Evolutionary conservation across 2,113 vertebrate species (phyloP).

Genomic region (Nycticebus coucang): DNA sequence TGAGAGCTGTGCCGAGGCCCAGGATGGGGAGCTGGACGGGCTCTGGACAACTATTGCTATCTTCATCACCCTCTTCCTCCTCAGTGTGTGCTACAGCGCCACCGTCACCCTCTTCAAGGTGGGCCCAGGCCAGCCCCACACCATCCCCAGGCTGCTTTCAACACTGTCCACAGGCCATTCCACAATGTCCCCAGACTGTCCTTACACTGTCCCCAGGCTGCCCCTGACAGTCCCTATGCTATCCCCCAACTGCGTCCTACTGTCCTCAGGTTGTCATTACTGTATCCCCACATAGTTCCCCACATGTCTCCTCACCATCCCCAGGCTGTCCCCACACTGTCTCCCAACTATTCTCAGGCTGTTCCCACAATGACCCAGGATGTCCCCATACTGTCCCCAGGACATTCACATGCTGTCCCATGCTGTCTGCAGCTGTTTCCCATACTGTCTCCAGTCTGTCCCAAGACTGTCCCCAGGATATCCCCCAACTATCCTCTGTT

Average conservation of each 20-base stretch:
- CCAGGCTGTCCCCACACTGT: fast-evolving
- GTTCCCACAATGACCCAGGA: fast-evolving
- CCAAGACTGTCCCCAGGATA: neutral
- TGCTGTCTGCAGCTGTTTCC: fast-evolving
- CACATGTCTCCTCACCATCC: too few relatives aligned
- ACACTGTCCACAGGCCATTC: too few relatives aligned
- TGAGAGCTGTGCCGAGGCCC: conserved; percentile 25
- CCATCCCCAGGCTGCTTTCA: neutral
- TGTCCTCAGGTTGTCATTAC: too few relatives aligned
- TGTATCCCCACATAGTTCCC: neutral
- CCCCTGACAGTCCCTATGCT: too few relatives aligned
- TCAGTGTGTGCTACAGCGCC: conserved; percentile 81
- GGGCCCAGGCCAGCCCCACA: neutral
- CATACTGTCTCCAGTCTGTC: fast-evolving
- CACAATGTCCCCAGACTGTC: too few relatives aligned
- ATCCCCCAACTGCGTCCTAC: too few relatives aligned
- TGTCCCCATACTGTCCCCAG: neutral
- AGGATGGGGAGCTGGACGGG: conserved; percentile 68
- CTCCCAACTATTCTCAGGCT: too few relatives aligned
- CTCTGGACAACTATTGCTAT: conserved; percentile 79
- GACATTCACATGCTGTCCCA: neutral
- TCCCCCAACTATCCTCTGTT: too few relatives aligned
- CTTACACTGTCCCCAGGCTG: neutral
- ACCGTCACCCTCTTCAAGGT: conserved; percentile 80
- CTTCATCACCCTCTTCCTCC: conserved; percentile 83